Percentiles rank a stretch among this genome's conserved stretches.
phyloP scores from a whole-genome alignment of 2,888 invertebrate species.

The Apotomis betuletana region DNA sequence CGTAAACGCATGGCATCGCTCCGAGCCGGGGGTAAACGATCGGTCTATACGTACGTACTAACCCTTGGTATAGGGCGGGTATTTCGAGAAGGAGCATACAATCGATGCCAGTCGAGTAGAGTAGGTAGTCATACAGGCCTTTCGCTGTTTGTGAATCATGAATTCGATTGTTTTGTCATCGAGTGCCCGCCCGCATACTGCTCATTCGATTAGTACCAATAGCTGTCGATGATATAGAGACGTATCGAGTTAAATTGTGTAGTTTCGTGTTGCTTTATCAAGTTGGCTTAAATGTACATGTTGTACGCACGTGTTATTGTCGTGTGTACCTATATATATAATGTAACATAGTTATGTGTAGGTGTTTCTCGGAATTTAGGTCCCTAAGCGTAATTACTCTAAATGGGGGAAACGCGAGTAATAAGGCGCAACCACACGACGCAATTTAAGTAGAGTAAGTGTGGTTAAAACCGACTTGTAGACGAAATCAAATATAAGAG shows the following conservation, averaged over 20 bases:
- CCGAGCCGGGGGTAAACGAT: conserved; percentile 33
- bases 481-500: too few species aligned
- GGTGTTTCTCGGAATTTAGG: conserved; percentile 21
- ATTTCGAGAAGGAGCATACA: conserved; percentile 48
- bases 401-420: conserved; percentile 6
- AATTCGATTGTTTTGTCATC: conserved; percentile 53
- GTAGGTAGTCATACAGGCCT: conserved; percentile 37
- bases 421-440: conserved; percentile 8
- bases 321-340: neutral
- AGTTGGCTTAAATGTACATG: neutral
- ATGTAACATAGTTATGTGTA: neutral
- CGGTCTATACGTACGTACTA: conserved; percentile 26
- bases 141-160: conserved; percentile 54
- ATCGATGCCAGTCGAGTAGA: conserved; percentile 49
- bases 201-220: conserved; percentile 55
- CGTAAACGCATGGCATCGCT: conserved; percentile 26
- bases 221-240: conserved; percentile 38
- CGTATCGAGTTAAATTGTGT: conserved; percentile 25
- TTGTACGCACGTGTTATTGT: conserved; percentile 7
- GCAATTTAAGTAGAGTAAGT: conserved; percentile 7
- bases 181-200: conserved; percentile 51
- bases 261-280: conserved; percentile 4
- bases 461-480: too few species aligned
- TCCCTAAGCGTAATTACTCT: conserved; percentile 8
- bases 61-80: conserved; percentile 37